phyloP scores from a whole-genome alignment of 2,888 invertebrate genomes.

The Uropetala carovei region DNA sequence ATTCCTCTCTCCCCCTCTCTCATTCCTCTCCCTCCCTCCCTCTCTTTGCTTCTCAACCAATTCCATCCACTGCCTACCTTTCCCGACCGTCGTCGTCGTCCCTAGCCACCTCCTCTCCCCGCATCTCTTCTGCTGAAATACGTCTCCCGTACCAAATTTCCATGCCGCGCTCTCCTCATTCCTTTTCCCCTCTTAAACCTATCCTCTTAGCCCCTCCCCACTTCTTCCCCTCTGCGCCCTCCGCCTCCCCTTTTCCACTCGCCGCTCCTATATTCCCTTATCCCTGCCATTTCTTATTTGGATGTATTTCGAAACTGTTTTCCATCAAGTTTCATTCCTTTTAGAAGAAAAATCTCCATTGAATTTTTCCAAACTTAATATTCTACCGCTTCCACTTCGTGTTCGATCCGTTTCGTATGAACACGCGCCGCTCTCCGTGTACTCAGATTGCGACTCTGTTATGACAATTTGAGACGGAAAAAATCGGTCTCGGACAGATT shows the following conservation, averaged over 20 bases:
- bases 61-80: too few relatives aligned
- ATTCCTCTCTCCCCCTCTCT: background rate
- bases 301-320: slow-evolving; percentile 3
- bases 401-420: slow-evolving; percentile 19
- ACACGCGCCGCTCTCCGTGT: background rate
- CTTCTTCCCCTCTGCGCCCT: background rate
- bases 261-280: background rate
- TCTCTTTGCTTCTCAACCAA: background rate
- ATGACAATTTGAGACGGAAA: too few relatives aligned
- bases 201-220: background rate
- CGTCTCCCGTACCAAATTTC: background rate
- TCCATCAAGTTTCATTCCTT: slow-evolving; percentile 38
- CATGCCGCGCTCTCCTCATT: background rate
- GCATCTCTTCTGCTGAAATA: too few relatives aligned
- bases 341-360: background rate
- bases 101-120: too few relatives aligned
- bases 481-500: too few relatives aligned
- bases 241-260: background rate
- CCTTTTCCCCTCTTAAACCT: background rate
- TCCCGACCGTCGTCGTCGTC: too few relatives aligned
- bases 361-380: background rate
- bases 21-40: background rate
- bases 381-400: slow-evolving; percentile 3
- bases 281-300: slow-evolving; percentile 2
- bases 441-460: background rate